A percentile compares a stretch with the other conserved stretches of the same genome.
Conservation (phyloP, 2,113 vertebrate species). For the Sorex fumeus region DNA sequence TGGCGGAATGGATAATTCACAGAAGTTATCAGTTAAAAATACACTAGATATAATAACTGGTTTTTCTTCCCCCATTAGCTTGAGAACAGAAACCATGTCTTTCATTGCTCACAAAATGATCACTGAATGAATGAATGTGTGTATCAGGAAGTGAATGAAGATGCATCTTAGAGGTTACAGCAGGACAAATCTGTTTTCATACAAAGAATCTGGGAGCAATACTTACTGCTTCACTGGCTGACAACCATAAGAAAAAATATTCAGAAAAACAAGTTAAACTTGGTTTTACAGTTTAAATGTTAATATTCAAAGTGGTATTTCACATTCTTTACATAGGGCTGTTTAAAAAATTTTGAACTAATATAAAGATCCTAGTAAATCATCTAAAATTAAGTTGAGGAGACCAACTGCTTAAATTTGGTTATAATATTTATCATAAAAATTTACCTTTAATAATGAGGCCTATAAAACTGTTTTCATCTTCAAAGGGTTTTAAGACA, state of each 20-base stretch:
- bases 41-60: neutral
- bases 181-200: neutral
- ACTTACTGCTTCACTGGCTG: neutral
- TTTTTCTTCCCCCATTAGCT: neutral
- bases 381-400: conserved; percentile 41
- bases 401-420: conserved; percentile 39
- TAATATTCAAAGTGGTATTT: neutral
- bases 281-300: conserved; percentile 5
- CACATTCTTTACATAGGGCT: neutral
- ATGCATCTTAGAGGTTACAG: neutral
- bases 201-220: neutral
- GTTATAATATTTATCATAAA: conserved; percentile 65
- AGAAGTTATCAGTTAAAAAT: neutral
- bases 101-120: neutral
- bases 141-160: neutral
- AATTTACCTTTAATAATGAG: conserved; percentile 74
- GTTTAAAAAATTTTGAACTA: conserved; percentile 37
- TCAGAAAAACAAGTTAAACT: neutral
- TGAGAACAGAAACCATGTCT: neutral
- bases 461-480: conserved; percentile 79
- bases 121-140: neutral
- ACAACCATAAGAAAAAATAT: conserved; percentile 33
- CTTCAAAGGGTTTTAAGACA: conserved; percentile 77
- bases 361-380: neutral
- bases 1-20: neutral